A percentile compares a stretch with the other conserved stretches of the same genome.
phyloP scores from a whole-genome alignment of 2,113 vertebrate species.

The Danionella cerebrum region DNA sequence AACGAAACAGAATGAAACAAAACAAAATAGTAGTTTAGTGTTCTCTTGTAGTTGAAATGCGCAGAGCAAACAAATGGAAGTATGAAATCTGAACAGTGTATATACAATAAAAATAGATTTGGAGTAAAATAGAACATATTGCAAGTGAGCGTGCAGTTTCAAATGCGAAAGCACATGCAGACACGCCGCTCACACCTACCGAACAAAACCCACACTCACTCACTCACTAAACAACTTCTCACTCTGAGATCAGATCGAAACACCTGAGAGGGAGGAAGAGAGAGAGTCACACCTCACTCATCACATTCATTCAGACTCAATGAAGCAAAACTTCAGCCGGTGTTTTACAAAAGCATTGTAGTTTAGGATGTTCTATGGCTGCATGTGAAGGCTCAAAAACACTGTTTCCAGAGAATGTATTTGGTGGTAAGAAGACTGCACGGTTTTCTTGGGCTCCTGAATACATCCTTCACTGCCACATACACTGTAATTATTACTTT shows the following conservation, averaged over 20 bases:
- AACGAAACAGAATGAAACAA: too few species aligned
- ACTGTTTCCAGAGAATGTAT: too few species aligned
- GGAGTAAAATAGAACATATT: background rate
- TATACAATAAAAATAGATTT: background rate
- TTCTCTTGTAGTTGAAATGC: background rate
- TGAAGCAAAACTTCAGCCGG: too few species aligned
- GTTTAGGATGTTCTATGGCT: too few species aligned
- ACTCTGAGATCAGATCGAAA: constrained; percentile 8
- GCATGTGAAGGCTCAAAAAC: too few species aligned
- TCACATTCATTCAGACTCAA: background rate
- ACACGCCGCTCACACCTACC: background rate
- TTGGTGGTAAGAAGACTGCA: too few species aligned
- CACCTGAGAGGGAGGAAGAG: background rate
- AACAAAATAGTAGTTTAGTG: too few species aligned
- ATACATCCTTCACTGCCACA: too few species aligned
- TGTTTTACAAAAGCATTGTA: too few species aligned
- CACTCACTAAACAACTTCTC: constrained; percentile 10
- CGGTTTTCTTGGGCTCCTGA: too few species aligned
- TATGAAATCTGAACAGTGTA: background rate
- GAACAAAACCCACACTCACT: background rate
- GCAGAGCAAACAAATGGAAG: background rate
- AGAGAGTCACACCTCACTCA: background rate
- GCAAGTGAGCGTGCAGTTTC: background rate
- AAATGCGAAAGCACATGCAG: background rate
- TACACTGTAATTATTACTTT: too few species aligned